Conservation (phyloP, 1,140 invertebrate genomes). For the Drosophila arawakana region DNA sequence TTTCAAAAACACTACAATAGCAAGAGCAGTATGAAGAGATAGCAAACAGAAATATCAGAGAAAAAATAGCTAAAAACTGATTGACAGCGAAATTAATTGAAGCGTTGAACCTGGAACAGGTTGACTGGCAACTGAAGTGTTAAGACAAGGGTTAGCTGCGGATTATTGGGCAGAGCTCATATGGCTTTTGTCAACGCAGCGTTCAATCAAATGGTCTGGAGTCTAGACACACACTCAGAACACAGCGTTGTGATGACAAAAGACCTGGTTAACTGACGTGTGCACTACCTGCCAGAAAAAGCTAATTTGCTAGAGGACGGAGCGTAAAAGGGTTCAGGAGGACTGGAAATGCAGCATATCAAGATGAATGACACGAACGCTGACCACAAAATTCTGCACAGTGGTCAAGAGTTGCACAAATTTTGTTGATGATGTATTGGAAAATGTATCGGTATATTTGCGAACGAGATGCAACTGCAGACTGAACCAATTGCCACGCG, state of each 20-base stretch:
- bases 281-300: constrained; percentile 46
- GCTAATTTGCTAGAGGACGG: constrained; percentile 51
- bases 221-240: constrained; percentile 35
- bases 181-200: constrained; percentile 57
- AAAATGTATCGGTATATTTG: not conserved
- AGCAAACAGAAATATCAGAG: constrained; percentile 39
- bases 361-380: constrained; percentile 62
- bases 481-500: constrained; percentile 25
- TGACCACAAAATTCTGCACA: constrained; percentile 31
- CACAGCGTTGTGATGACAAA: constrained; percentile 42
- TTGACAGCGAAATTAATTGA: constrained; percentile 77
- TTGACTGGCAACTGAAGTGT: not conserved
- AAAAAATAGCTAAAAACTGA: constrained; percentile 51
- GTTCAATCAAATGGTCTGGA: constrained; percentile 63
- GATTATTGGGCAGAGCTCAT: constrained; percentile 37
- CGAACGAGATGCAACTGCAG: constrained; percentile 13
- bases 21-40: constrained; percentile 13
- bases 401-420: constrained; percentile 29
- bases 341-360: constrained; percentile 31
- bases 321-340: not conserved
- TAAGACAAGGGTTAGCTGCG: constrained; percentile 19
- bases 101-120: constrained; percentile 59
- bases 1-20: constrained; percentile 15
- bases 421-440: constrained; percentile 36
- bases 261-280: constrained; percentile 64